Base-by-base conservation (phyloP, 2,797 vertebrate species). In the Gorsachius magnificus region DNA sequence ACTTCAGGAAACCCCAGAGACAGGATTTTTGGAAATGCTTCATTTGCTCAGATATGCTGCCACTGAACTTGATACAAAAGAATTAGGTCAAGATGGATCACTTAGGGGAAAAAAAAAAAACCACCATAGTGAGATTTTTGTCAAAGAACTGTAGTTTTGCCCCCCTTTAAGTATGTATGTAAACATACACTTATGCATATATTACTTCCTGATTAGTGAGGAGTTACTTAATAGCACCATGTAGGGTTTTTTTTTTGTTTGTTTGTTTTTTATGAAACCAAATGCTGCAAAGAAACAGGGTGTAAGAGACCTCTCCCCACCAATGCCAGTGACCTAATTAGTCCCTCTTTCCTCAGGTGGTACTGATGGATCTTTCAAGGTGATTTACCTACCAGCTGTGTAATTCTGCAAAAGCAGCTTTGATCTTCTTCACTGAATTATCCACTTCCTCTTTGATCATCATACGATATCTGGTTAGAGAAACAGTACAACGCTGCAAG, bases 381-480 rank as follows among this genome's bases (percentile, higher is more conserved):
- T 16, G 35, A 71, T 90, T 75, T 79, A 97, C 98, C 95, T 96
- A 98, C 98, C 98, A 98, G 95, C 97, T 98, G 89, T 98, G 98
- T 74, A 98, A 88, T 70, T 98, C 98, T 33, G 98, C 98, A 95
- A 98, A 98, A 53, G 98, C 98, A 53, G 97, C 97, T 97, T 98
- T 98, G 95, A 98, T 98, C 93, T 98, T 98, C 97, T 98, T 98
- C 83, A 98, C 98, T 2, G 98, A 98, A 90, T 95, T 98, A 94
- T 98, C 98, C 69, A 98, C 98, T 86, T 98, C 98, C 65, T 98
- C 98, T 96, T 98, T 98, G 94, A 98, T 97, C 98, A 98, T 98
- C 90, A 98, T 93, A 4, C 98, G 98, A 1, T 98, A 98, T 90
- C 98, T 97, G 43, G 98, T 98, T 43, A 98, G 97, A 56, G 98